Evolutionary conservation across 2,888 invertebrate species (phyloP).

Genomic region (Selenia dentaria): DNA sequence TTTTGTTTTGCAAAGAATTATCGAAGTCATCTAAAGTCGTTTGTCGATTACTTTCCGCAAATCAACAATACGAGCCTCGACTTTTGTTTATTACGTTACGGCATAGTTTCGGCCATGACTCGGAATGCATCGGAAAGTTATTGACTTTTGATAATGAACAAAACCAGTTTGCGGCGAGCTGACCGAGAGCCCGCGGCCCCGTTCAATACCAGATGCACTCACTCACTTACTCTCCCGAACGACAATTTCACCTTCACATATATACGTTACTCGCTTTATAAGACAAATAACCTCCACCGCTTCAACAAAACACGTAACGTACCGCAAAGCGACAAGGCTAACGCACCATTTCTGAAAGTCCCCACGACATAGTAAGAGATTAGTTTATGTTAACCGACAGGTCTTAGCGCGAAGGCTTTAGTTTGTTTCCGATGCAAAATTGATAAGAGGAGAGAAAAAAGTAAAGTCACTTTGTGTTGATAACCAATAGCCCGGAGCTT

Average conservation of each 20-base stretch:
- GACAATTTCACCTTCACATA: conserved; percentile 38
- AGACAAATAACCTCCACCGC: conserved; percentile 17
- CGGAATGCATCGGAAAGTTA: conserved; percentile 81
- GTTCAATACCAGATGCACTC: conserved; percentile 71
- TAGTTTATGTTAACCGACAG: conserved; percentile 63
- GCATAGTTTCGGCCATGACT: conserved; percentile 75
- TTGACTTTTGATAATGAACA: conserved; percentile 83
- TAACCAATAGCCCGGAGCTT: conserved; percentile 38
- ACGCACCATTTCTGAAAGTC: conserved; percentile 30
- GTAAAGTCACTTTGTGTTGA: conserved; percentile 44
- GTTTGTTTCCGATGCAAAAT: conserved; percentile 45
- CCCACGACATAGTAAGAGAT: conserved; percentile 40
- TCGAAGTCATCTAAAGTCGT: conserved; percentile 40
- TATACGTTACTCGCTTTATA: conserved; percentile 58
- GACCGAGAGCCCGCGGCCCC: conserved; percentile 78
- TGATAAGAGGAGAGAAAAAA: conserved; percentile 45
- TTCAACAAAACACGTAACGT: conserved; percentile 49
- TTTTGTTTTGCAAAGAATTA: conserved; percentile 43
- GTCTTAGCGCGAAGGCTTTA: conserved; percentile 46
- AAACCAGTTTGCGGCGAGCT: conserved; percentile 76
- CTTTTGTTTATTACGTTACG: conserved; percentile 58
- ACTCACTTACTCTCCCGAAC: conserved; percentile 43
- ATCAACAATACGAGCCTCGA: conserved; percentile 30
- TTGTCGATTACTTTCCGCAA: conserved; percentile 30
- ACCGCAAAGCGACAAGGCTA: conserved; percentile 34